phyloP scores from a whole-genome alignment of 2,888 invertebrate genomes.

The Heliconius charithonia region DNA sequence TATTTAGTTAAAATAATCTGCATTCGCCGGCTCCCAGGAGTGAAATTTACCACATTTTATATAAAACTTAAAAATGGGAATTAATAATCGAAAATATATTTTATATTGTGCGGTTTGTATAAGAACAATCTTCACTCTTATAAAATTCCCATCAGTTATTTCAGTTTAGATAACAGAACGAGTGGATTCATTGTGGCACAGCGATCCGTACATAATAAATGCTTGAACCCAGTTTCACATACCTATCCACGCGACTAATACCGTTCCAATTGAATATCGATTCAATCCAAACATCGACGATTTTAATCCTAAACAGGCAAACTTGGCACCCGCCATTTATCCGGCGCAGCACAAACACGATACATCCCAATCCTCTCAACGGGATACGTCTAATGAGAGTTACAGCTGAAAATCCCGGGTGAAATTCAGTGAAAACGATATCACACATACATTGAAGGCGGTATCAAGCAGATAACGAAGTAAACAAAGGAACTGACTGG shows the following conservation, averaged over 20 bases:
- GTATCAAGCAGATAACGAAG: slow-evolving; percentile 23
- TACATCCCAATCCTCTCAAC: slow-evolving; percentile 55
- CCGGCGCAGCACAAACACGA: slow-evolving; percentile 54
- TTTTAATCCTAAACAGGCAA: slow-evolving; percentile 59
- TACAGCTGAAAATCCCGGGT: slow-evolving; percentile 51
- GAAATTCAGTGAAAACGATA: slow-evolving; percentile 61
- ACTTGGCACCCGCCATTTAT: slow-evolving; percentile 46
- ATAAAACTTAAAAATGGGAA: slow-evolving; percentile 21
- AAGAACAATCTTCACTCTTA: slow-evolving; percentile 24
- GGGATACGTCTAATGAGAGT: slow-evolving; percentile 50
- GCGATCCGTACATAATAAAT: slow-evolving; percentile 47
- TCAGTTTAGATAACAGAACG: slow-evolving; percentile 61
- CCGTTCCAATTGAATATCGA: slow-evolving; percentile 54
- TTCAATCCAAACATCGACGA: slow-evolving; percentile 48
- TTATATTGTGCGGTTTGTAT: slow-evolving; percentile 15
- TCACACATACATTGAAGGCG: background rate
- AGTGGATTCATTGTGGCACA: slow-evolving; percentile 60
- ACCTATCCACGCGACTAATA: slow-evolving; percentile 33
- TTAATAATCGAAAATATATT: slow-evolving; percentile 12
- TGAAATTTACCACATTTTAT: slow-evolving; percentile 29
- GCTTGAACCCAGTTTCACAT: slow-evolving; percentile 35
- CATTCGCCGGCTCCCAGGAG: slow-evolving; percentile 1
- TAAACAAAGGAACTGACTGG: slow-evolving; percentile 49
- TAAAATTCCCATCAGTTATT: slow-evolving; percentile 37
- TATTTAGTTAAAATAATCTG: slow-evolving; percentile 17